phyloP scores from a whole-genome alignment of 2,113 vertebrate genomes.

The Pollimyrus isidori region DNA sequence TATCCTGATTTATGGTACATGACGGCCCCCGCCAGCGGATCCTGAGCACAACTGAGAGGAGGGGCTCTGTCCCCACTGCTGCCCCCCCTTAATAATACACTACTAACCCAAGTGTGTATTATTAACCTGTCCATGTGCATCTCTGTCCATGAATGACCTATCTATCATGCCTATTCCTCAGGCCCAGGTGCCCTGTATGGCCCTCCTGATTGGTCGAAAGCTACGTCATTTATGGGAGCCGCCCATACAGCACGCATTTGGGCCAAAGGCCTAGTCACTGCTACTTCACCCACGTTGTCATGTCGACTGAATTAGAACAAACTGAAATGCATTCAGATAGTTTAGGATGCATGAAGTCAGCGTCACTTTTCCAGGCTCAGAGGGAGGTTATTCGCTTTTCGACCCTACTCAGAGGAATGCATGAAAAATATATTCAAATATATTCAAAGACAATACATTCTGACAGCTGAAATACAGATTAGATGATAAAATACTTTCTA shows the following conservation, averaged over 20 bases:
- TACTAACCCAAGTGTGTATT: constrained; percentile 4
- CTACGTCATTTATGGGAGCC: background rate
- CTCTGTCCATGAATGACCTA: background rate
- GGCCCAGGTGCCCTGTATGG: background rate
- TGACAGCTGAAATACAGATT: background rate
- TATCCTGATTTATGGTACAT: background rate
- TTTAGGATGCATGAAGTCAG: background rate
- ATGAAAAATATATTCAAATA: background rate
- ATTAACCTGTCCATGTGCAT: background rate
- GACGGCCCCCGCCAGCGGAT: background rate
- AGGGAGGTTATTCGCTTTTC: background rate
- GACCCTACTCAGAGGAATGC: background rate
- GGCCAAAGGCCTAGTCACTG: background rate
- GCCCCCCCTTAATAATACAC: constrained; percentile 3
- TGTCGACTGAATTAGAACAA: background rate
- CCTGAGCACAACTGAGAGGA: background rate
- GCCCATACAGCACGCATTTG: background rate
- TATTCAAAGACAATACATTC: background rate
- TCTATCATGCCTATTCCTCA: background rate
- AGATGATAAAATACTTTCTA: background rate
- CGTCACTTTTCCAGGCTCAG: background rate
- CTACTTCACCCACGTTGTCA: background rate
- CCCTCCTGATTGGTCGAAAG: background rate
- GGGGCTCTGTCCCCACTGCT: background rate
- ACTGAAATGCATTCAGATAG: background rate